A percentile compares a stretch with the other conserved stretches of the same genome.
Evolutionary conservation across 2,113 vertebrate species (phyloP).

Genomic region (Pampusana beccarii): DNA sequence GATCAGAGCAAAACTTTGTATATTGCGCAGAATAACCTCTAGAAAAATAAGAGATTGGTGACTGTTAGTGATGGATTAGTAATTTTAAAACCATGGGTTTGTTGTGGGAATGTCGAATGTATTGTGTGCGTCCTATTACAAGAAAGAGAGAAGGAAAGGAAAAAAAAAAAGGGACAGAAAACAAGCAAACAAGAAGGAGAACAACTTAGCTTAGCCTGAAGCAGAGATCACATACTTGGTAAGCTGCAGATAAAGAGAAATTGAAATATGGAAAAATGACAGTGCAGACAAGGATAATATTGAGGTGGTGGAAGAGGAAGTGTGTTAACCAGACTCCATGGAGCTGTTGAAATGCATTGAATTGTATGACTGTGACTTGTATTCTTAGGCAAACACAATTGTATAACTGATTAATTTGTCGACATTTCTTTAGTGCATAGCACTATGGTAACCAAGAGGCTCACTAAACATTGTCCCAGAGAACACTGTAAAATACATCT

Average conservation of each 20-base stretch:
- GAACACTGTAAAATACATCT: not conserved
- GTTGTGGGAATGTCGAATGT: not conserved
- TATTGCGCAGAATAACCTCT: not conserved
- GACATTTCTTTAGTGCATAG: not conserved
- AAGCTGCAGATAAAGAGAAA: not conserved
- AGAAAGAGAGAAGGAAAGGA: not conserved
- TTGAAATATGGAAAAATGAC: not conserved
- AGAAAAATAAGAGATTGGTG: not conserved
- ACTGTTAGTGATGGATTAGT: not conserved
- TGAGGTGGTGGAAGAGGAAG: not conserved
- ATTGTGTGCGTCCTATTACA: not conserved
- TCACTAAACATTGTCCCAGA: not conserved
- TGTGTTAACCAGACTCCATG: not conserved
- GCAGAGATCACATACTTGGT: not conserved
- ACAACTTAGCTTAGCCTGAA: constrained; percentile 7
- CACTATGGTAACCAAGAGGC: constrained; percentile 24
- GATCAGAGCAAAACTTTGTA: not conserved
- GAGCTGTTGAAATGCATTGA: constrained; percentile 32
- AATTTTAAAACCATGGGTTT: not conserved
- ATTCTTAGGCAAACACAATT: constrained; percentile 47
- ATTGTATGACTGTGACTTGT: constrained; percentile 5
- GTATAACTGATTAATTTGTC: constrained; percentile 56
- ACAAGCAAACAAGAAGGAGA: not conserved
- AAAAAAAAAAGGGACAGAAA: not conserved
- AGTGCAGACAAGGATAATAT: not conserved